A percentile compares a stretch with the other conserved stretches of the same genome.
These are phyloP conservation scores for Zaprionus davidi DNA, from an alignment of 1,140 invertebrate genomes.

Conservation along the genomic window DNA sequence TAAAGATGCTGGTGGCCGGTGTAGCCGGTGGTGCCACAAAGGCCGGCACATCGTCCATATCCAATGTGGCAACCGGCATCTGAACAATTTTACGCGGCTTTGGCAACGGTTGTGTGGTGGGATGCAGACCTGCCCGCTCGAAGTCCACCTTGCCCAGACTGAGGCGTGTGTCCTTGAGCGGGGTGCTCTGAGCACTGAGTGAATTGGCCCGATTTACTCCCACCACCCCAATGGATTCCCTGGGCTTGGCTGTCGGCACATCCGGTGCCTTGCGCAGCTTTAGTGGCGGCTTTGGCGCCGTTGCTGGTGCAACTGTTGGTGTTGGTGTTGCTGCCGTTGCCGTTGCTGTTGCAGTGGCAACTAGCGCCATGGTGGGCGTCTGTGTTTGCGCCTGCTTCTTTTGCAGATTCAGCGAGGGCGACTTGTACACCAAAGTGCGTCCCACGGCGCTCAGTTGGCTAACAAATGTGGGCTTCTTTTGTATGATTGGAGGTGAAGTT, in stretches of 20 bases:
- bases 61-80: slow-evolving; percentile 74
- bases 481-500: slow-evolving; percentile 63
- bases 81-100: slow-evolving; percentile 77
- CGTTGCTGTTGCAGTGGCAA: slow-evolving; percentile 34
- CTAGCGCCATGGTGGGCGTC: slow-evolving; percentile 66
- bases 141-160: slow-evolving; percentile 78
- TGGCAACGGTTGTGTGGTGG: slow-evolving; percentile 67
- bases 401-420: slow-evolving; percentile 74
- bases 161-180: slow-evolving; percentile 72
- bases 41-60: slow-evolving; percentile 64
- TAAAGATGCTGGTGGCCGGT: slow-evolving; percentile 64
- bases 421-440: slow-evolving; percentile 82
- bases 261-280: slow-evolving; percentile 80
- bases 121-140: slow-evolving; percentile 69
- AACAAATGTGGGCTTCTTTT: slow-evolving; percentile 75
- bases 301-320: slow-evolving; percentile 24
- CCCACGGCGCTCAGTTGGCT: slow-evolving; percentile 76
- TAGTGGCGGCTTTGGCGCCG: slow-evolving; percentile 66
- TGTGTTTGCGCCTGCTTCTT: slow-evolving; percentile 80
- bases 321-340: slow-evolving; percentile 13
- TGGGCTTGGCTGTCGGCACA: slow-evolving; percentile 76
- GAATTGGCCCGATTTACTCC: slow-evolving; percentile 77
- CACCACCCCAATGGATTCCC: slow-evolving; percentile 51
- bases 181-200: slow-evolving; percentile 57
- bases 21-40: slow-evolving; percentile 34